Evolutionary conservation across 2,888 invertebrate species (phyloP), one percentile per base, ranked within the genome.

Genomic region (Aspidiotus rigidus): DNA sequence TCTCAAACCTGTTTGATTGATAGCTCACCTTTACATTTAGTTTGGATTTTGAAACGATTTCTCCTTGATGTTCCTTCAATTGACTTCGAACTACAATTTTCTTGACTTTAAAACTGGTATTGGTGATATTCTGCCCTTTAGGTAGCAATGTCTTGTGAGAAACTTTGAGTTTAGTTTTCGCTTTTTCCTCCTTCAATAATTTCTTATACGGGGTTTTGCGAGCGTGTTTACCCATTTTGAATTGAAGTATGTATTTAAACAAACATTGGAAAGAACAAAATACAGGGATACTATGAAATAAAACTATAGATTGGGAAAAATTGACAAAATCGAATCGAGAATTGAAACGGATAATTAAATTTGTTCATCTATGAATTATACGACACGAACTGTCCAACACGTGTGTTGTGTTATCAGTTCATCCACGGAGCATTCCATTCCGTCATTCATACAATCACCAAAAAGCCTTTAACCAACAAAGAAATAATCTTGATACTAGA

Each of bases 61-160:
- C 84, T 17, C 78, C 79, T 74, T 83, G 82, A 71, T 82, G 81
- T 40, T 77, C 75, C 74, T 80, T 81, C 15, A 92, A 77, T 76
- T 94, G 93, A 74, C 90, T 88, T 56, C 83, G 84, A 54, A 96
- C 83, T 2, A 91, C 82, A 73, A 96, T 93, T 76, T 92, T 90
- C 75, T 89, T 89, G 0, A 93, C 84, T 82, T 93, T 93, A 75
- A 96, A 94, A 74, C 87, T 86, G 0, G 92, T 88, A 77, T 92
- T 87, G 0, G 95, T 95, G 7, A 91, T 86, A 83, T 95, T 96
- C 64, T 87, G 84, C 8, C 92, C 92, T 80, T 91, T 94, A 0
- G 90, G 89, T 64, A 95, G 78, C 53, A 75, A 74, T 39, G 77
- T 78, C 75, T 86, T 84, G 78, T 88, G 85, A 71, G 88, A 87